A percentile compares a stretch with the other conserved stretches of the same genome.
Evolutionary conservation across 2,888 invertebrate genomes (phyloP).

Genomic region (Auanema sp.): DNA sequence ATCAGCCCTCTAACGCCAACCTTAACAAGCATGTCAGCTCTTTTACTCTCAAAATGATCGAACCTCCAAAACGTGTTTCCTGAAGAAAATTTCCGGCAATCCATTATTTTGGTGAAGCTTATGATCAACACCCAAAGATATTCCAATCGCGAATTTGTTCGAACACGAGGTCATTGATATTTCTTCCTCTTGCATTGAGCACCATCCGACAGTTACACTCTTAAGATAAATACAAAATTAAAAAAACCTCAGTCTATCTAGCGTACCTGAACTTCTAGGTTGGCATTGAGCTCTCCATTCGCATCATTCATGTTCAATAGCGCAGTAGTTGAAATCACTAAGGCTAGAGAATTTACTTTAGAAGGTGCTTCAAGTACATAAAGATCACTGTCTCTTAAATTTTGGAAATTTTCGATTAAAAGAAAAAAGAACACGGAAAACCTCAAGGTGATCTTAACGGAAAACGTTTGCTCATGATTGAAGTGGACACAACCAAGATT

Average conservation of each 20-base stretch:
- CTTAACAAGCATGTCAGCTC: constrained; percentile 22
- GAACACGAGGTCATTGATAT: constrained; percentile 47
- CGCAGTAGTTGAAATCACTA: constrained; percentile 71
- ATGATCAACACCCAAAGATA: constrained; percentile 30
- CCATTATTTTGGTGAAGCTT: constrained; percentile 1
- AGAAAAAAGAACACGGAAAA: not conserved
- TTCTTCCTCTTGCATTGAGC: constrained; percentile 50
- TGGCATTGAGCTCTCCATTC: constrained; percentile 44
- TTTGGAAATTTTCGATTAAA: not conserved
- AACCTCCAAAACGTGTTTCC: constrained; percentile 11
- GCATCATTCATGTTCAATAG: constrained; percentile 53
- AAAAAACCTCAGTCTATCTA: not conserved
- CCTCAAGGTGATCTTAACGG: constrained; percentile 37
- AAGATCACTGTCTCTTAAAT: constrained; percentile 88
- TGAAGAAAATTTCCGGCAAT: constrained; percentile 13
- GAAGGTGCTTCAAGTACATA: constrained; percentile 89
- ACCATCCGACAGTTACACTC: constrained; percentile 48
- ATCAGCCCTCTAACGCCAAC: constrained; percentile 41
- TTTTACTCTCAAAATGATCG: not conserved
- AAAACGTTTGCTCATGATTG: constrained; percentile 23
- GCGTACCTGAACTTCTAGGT: constrained; percentile 52
- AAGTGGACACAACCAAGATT: not conserved
- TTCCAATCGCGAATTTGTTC: constrained; percentile 56
- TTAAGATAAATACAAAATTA: constrained; percentile 15
- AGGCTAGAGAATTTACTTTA: constrained; percentile 85